Evolutionary conservation across 2,888 invertebrate species (phyloP).

Genomic region (Empis stercorea): DNA sequence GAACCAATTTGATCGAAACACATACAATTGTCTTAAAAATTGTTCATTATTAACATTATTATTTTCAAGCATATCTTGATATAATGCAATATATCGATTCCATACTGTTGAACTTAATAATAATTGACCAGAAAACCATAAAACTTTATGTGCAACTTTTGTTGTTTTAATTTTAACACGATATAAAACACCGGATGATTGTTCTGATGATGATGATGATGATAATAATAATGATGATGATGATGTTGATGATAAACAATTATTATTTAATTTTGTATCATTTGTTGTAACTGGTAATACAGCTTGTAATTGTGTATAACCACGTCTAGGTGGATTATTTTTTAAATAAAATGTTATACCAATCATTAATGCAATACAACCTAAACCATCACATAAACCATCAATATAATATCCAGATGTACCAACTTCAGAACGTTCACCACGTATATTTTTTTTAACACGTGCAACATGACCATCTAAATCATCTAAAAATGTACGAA

Average conservation of each 20-base stretch:
- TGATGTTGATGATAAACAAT: slow-evolving; percentile 15
- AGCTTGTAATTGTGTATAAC: slow-evolving; percentile 55
- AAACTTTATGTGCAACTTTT: slow-evolving; percentile 50
- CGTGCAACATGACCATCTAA: slow-evolving; percentile 79
- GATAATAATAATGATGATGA: slow-evolving; percentile 16
- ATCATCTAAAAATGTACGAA: slow-evolving; percentile 73
- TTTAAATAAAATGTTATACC: slow-evolving; percentile 57
- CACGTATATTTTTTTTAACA: slow-evolving; percentile 57
- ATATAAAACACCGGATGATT: slow-evolving; percentile 43
- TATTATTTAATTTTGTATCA: slow-evolving; percentile 19
- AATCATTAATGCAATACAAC: slow-evolving; percentile 55
- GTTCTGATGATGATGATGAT: slow-evolving; percentile 17
- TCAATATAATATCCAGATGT: slow-evolving; percentile 71
- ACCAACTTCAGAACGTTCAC: slow-evolving; percentile 69
- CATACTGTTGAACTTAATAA: slow-evolving; percentile 63
- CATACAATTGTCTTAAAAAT: slow-evolving; percentile 41
- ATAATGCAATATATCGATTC: slow-evolving; percentile 73
- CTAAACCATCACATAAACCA: slow-evolving; percentile 67
- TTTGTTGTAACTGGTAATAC: slow-evolving; percentile 39
- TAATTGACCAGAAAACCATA: slow-evolving; percentile 57
- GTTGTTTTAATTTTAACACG: slow-evolving; percentile 56
- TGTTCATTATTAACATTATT: slow-evolving; percentile 42
- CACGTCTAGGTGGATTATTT: slow-evolving; percentile 59
- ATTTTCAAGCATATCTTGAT: slow-evolving; percentile 62
- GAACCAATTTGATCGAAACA: slow-evolving; percentile 60